These are phyloP conservation scores for Augochlora pura DNA, from an alignment of 1,140 invertebrate species.

Conservation along the genomic window DNA sequence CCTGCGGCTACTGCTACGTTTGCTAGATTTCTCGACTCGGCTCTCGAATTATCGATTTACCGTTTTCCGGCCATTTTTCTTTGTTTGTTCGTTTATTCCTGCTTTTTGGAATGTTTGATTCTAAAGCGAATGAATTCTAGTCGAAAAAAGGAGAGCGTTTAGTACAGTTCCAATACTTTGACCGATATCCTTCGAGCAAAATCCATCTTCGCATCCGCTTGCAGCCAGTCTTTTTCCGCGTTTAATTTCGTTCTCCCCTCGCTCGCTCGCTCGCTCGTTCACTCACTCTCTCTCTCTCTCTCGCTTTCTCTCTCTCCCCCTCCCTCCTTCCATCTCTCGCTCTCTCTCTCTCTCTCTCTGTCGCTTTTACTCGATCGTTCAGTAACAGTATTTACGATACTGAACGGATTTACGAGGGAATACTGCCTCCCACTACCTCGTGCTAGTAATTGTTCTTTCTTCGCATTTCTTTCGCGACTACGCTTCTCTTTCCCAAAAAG, in stretches of 20 bases:
- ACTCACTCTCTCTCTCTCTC: background rate
- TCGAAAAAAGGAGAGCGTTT: constrained; percentile 6
- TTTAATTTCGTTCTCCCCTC: background rate
- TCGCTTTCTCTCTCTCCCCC: background rate
- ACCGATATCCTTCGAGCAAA: constrained; percentile 27
- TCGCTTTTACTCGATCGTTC: background rate
- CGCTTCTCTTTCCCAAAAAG: background rate
- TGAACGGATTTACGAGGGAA: background rate
- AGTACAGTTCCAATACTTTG: constrained; percentile 53
- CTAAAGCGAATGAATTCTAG: background rate
- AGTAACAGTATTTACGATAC: background rate
- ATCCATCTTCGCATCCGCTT: too few species aligned
- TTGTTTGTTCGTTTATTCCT: background rate
- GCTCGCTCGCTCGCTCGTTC: background rate
- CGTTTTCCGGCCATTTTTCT: background rate
- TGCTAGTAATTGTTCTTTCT: background rate
- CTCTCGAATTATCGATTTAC: too few species aligned
- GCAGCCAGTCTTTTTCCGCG: too few species aligned
- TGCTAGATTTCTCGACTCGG: background rate
- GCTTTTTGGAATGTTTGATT: background rate
- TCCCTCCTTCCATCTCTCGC: background rate
- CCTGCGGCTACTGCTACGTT: background rate
- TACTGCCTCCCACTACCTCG: too few species aligned
- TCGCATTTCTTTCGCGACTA: background rate
- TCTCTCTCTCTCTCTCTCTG: background rate